Evolutionary conservation across 2,888 invertebrate species (phyloP).

Genomic region (Eristalis tenax): DNA sequence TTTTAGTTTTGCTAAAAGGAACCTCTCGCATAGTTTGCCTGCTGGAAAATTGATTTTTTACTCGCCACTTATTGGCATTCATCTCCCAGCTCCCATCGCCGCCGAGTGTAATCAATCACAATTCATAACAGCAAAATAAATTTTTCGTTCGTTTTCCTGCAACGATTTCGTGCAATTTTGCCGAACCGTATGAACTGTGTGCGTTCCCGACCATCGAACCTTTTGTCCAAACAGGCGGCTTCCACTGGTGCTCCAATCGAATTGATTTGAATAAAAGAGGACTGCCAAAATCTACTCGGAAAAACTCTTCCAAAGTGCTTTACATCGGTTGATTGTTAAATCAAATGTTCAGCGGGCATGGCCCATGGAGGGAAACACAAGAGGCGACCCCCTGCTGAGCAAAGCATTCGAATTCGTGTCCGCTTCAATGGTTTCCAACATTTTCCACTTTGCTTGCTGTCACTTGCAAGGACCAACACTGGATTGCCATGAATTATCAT

Average conservation of each 20-base stretch:
- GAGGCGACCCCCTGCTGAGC: neutral
- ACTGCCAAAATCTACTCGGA: neutral
- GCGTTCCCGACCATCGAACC: neutral
- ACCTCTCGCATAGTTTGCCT: neutral
- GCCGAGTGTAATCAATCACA: constrained; percentile 18
- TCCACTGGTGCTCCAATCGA: neutral
- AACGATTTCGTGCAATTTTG: neutral
- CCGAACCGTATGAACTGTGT: neutral
- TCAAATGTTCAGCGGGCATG: neutral
- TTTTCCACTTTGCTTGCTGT: constrained; percentile 10
- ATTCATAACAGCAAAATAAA: constrained; percentile 15
- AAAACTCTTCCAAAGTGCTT: neutral
- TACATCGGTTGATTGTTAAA: neutral
- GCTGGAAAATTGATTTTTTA: neutral
- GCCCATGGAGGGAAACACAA: neutral
- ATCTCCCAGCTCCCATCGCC: neutral
- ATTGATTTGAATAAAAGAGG: neutral
- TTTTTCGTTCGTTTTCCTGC: neutral
- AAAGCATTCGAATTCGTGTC: neutral
- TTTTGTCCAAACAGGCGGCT: neutral
- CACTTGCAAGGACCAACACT: neutral
- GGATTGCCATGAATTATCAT: neutral
- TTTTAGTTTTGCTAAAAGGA: neutral
- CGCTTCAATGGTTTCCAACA: constrained; percentile 2
- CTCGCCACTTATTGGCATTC: neutral